A percentile compares a stretch with the other conserved stretches of the same genome.
Conservation (phyloP, 1,140 invertebrate species). For the Drosophila orosa region DNA sequence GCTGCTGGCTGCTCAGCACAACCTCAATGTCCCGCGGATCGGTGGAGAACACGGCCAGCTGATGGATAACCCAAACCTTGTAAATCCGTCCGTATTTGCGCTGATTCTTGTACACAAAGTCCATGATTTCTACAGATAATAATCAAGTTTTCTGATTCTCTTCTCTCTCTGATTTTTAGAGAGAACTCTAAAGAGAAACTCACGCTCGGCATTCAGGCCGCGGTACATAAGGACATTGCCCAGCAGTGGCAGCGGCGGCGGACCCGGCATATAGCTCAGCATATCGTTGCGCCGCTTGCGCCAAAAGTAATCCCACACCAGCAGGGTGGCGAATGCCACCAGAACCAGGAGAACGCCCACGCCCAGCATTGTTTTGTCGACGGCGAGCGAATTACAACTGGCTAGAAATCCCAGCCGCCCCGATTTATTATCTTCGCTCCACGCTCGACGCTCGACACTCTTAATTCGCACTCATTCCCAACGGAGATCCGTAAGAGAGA, state of each 20-base stretch:
- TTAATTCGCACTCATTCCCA: constrained; percentile 1
- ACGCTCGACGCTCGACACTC: not conserved
- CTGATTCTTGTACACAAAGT: constrained; percentile 43
- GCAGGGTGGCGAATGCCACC: constrained; percentile 36
- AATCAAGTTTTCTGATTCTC: no score
- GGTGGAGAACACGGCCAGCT: constrained; percentile 63
- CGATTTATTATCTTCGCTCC: not conserved
- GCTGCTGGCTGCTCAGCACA: constrained; percentile 63
- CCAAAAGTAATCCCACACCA: constrained; percentile 61
- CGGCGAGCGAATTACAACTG: constrained; percentile 11
- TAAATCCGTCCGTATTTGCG: constrained; percentile 85
- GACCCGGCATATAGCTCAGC: constrained; percentile 52
- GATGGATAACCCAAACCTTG: constrained; percentile 86
- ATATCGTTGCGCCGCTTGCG: constrained; percentile 62
- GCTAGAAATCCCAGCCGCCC: not conserved
- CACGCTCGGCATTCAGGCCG: constrained; percentile 51
- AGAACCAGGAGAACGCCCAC: constrained; percentile 33
- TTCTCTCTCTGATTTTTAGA: no score
- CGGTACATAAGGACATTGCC: constrained; percentile 54
- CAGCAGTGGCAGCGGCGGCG: constrained; percentile 43
- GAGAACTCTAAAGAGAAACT: constrained; percentile 5
- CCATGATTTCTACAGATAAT: constrained; percentile 52
- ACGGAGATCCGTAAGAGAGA: not conserved
- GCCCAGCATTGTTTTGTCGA: constrained; percentile 44
- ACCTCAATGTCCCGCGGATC: constrained; percentile 83